Evolutionary conservation across 92 coral and sea anemone genomes (phyloP), one percentile per base, ranked within the genome.

Genomic region (Zoanthus gigantus): DNA sequence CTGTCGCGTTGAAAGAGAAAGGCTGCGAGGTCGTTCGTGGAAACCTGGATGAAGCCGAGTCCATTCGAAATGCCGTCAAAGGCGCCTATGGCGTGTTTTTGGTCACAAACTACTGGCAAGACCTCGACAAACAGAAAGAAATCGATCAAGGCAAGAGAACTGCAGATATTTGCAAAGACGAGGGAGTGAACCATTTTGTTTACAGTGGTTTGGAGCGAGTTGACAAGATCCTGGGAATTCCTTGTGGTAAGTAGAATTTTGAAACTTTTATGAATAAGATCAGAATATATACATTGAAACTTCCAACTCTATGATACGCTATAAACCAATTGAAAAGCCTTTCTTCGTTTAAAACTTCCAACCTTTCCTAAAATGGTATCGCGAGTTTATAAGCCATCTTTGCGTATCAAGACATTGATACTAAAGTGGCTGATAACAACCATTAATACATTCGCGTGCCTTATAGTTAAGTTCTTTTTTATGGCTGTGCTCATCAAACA

Each of bases 151-250:
- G 96, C 18, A 94, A 92, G 86, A 90, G 94, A 75, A 94, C 91
- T 15, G 86, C 87, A 31, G 94, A 92, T 65, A 87, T 84, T 12
- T 92, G 94, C 68, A 87, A 87, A 54, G 91, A 73, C 28, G 79
- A 86, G 48, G 94, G 93, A 4, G 93, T 94, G 28, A 94, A 94
- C 66, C 96, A 94, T 86, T 82, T 94, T 74, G 71, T 94, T 13
- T 94, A 87, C 79, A 94, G 94, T 61, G 96, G 96, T n/a, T 88
- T 92, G 90, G 96, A 94, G 84, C 82, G 92, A 80, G 96, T 94
- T 50, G 89, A 77, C 84, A 92, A 94, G 42, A 52, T 79, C 17
- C 83, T 92, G 29, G 96, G 96, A 23, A 83, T 92, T 44, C 87
- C 87, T 0, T 94, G 96, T 60, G 93, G 96, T 94, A 85, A 82